Evolutionary conservation across 2,113 vertebrate genomes (phyloP), one percentile per base, ranked within the genome.

Genomic region (Hylia prasina): DNA sequence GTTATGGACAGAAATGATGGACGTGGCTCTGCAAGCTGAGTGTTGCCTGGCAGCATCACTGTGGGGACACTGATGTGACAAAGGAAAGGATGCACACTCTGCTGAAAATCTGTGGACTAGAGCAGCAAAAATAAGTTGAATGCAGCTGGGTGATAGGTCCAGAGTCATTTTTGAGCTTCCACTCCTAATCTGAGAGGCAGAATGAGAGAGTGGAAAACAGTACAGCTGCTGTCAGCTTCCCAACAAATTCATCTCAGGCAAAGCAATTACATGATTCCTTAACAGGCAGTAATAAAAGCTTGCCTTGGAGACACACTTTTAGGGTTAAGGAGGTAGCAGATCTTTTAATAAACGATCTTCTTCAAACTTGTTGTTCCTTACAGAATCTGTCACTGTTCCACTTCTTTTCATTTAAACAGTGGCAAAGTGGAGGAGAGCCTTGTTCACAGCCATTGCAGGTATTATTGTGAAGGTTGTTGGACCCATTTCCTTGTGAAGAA

Each of bases 11-110:
- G 77, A 21, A 56, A 9, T 6, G 37, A 7, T 13, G 81, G 81
- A 60, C 31, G 10, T 63, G 90, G 53, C 71, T 50, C 40, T 8
- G 20, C 54, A 4, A 44, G 80, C 72, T 4, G 24, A 60, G 73
- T 57, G 90, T 94, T 96, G 94, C 94, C 76, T 92, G 79, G 92
- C 94, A 97, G 96, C 87, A 23, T 54, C 58, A 3, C 78, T 70
- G 68, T 35, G 12, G 81, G 78, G 60, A 68, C 42, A 76, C 69
- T 68, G 70, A 14, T 23, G 50, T 28, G 28, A 61, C 68, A 71
- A 61, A 88, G 79, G 70, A 40, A 35, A 45, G 60, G 87, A 31
- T 61, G 37, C 48, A 23, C 24, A 3, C 48, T 44, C 64, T 47
- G 40, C 77, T 90, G 90, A 69, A 72, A 76, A 83, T 35, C 50